These are phyloP conservation scores for Mythimna loreyi DNA, from an alignment of 2,888 invertebrate genomes.

Conservation along the genomic window DNA sequence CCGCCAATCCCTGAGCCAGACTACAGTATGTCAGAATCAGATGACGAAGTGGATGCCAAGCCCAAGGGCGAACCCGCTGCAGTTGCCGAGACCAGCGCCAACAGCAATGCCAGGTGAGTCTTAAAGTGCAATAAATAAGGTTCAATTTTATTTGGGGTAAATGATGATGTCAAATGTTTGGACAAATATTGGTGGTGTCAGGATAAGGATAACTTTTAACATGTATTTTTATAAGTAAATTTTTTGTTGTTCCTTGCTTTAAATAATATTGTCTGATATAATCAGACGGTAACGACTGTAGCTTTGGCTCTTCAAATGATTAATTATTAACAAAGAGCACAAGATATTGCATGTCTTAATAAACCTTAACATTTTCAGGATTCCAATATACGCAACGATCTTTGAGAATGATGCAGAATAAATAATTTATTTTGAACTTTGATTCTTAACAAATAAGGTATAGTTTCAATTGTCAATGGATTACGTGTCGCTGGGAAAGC, in stretches of 20 bases:
- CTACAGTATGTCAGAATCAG: slow-evolving; percentile 97
- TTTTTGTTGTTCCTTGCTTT: neutral
- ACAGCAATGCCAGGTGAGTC: slow-evolving; percentile 92
- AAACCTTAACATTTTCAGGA: slow-evolving; percentile 78
- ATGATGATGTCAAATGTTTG: slow-evolving; percentile 15
- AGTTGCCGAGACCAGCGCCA: slow-evolving; percentile 93
- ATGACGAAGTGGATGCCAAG: slow-evolving; percentile 93
- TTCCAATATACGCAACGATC: slow-evolving; percentile 79
- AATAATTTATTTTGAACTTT: slow-evolving; percentile 64
- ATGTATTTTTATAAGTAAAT: neutral
- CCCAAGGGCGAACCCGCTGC: slow-evolving; percentile 88
- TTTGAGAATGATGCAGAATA: slow-evolving; percentile 82
- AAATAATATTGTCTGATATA: slow-evolving; percentile 7
- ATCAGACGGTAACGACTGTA: slow-evolving; percentile 14
- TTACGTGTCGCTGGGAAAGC: slow-evolving; percentile 68
- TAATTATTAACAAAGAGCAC: slow-evolving; percentile 31
- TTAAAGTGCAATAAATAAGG: neutral
- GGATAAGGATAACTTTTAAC: neutral
- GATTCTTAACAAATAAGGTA: slow-evolving; percentile 64
- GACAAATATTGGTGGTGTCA: slow-evolving; percentile 13
- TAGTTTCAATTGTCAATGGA: slow-evolving; percentile 59
- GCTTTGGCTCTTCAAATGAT: slow-evolving; percentile 10
- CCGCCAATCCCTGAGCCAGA: slow-evolving; percentile 98
- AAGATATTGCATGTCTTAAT: slow-evolving; percentile 52
- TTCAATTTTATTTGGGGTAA: slow-evolving; percentile 12